Evolutionary conservation across 2,797 vertebrate genomes (phyloP), one percentile per base, ranked within the genome.

Genomic region (Micromesistius poutassou): DNA sequence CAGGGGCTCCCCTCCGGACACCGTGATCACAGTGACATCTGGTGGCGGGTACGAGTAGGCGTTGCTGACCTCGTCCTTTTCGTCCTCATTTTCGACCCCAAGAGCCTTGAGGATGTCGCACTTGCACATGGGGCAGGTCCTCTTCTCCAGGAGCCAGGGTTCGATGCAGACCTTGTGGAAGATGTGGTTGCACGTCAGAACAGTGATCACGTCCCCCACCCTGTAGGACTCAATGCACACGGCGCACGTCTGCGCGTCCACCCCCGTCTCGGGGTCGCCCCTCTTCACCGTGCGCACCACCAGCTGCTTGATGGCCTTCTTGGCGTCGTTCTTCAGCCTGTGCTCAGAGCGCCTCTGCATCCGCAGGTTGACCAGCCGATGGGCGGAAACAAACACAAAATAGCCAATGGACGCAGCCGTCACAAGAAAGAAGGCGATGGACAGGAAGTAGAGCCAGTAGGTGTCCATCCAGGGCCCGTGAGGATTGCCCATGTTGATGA

Each of bases 91-190:
- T 91, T 95, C 95, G 16, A 96, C 91, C 68, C 96, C 96, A 82
- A 98, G 78, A 80, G 93, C 94, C 86, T 95, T 97, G 81, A 98
- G 93, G 86, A 98, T 98, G 92, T 98, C 96, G 79, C 95, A 97
- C 86, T 98, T 98, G 84, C 97, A 98, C 95, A 98, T 97, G 9
- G 97, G 97, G 83, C 97, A 98, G 10, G 97, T 98, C 83, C 97
- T 93, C 19, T 94, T 95, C 72, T 97, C 96, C 88, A 98, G 92
- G 81, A 98, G 93, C 97, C 97, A 98, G 1, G 97, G 97, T 78
- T 98, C 96, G 76, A 98, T 96, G 81, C 97, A 98, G 78, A 84
- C 86, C 91, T 98, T 97, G 87, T 98, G 97, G 90, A 98, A 98
- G 85, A 97, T 91, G 81, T 98, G 97, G 77, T 96, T 96, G 90